Conservation (phyloP, 1,140 invertebrate species). For the Gonatopus flavifemur region DNA sequence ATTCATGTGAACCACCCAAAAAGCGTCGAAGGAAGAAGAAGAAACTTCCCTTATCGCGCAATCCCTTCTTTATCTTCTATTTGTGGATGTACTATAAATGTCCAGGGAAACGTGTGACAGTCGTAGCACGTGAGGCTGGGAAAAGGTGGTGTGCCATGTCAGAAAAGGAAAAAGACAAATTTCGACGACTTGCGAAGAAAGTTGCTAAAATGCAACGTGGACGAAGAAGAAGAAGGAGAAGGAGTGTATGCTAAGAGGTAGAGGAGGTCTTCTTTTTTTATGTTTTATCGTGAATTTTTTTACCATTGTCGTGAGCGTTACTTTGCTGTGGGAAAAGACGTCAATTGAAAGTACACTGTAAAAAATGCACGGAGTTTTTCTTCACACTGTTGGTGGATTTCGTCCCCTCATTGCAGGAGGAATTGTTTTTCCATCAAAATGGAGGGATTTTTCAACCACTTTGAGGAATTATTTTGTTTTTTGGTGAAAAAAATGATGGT, state of each 20-base stretch:
- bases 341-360: background rate
- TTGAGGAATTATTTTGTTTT: too few species aligned
- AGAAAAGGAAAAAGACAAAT: slow-evolving; percentile 24
- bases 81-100: slow-evolving; percentile 34
- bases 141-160: slow-evolving; percentile 37
- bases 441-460: too few species aligned
- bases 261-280: too few species aligned
- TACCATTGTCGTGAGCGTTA: background rate
- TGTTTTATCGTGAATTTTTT: too few species aligned
- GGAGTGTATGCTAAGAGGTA: background rate
- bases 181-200: slow-evolving; percentile 22
- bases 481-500: too few species aligned
- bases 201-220: slow-evolving; percentile 8
- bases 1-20: too few species aligned
- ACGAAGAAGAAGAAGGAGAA: background rate
- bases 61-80: slow-evolving; percentile 47
- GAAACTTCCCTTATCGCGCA: slow-evolving; percentile 14
- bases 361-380: too few species aligned
- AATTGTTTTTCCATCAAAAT: too few species aligned
- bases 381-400: too few species aligned
- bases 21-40: slow-evolving; percentile 5
- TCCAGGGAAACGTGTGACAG: slow-evolving; percentile 25
- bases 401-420: too few species aligned
- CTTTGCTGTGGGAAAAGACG: background rate
- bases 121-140: slow-evolving; percentile 36